Conservation (phyloP, 2,797 vertebrate species). For the Cercopithecus hamlyni region DNA sequence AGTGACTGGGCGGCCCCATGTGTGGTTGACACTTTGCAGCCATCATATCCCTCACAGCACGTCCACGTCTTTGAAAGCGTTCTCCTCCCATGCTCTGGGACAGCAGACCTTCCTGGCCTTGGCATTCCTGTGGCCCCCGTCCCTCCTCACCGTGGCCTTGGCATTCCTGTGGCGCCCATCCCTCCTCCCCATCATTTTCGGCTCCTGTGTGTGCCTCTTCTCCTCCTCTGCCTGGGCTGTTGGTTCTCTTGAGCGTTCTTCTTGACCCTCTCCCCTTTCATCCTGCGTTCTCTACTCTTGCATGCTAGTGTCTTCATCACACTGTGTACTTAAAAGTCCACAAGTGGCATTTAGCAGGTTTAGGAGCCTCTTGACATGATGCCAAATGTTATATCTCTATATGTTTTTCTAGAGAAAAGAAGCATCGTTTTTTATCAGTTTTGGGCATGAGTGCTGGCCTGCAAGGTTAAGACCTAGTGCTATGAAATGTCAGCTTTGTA, state of each 20-base stretch:
- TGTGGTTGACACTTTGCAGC: too few species aligned
- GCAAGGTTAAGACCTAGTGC: neutral
- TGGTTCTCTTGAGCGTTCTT: neutral
- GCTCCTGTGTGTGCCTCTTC: neutral
- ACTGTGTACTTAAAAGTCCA: neutral
- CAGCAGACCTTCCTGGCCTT: too few species aligned
- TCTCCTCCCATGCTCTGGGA: neutral
- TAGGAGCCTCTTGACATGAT: too few species aligned
- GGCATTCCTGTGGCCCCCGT: too few species aligned
- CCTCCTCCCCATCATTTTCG: fast-evolving
- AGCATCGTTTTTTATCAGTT: too few species aligned
- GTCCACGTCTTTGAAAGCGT: too few species aligned
- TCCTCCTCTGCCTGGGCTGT: neutral
- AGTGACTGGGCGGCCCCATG: fast-evolving
- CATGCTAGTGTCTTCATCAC: neutral
- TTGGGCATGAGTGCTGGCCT: neutral
- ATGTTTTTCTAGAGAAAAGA: neutral
- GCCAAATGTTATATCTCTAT: fast-evolving
- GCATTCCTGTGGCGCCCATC: fast-evolving
- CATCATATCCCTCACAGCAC: fast-evolving
- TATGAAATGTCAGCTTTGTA: neutral
- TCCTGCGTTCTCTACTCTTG: neutral
- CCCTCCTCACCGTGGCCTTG: too few species aligned
- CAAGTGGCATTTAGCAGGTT: neutral
- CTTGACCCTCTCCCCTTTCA: too few species aligned